A percentile compares a stretch with the other conserved stretches of the same genome.
Evolutionary conservation across 1,140 invertebrate species (phyloP).

Genomic region (Cydia pomonella): DNA sequence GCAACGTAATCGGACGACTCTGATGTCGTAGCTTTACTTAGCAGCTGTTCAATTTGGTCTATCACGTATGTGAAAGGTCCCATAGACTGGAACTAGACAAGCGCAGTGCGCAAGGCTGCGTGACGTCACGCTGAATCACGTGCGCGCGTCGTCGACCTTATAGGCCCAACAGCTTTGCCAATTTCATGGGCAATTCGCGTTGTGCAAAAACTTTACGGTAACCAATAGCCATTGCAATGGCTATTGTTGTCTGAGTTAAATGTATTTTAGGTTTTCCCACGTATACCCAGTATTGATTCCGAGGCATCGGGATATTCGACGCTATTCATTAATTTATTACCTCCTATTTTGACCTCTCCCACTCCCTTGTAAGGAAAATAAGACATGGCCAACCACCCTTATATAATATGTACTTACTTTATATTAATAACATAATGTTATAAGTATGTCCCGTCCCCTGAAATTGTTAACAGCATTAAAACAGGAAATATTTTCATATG

Average conservation of each 20-base stretch:
- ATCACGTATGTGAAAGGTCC: conserved; percentile 20
- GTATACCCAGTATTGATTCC: not conserved
- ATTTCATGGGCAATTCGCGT: conserved; percentile 28
- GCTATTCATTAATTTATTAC: too few species aligned
- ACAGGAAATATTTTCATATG: too few species aligned
- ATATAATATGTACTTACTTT: not conserved
- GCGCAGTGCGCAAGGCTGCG: conserved; percentile 29
- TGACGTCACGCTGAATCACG: conserved; percentile 31
- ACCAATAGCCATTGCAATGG: not conserved
- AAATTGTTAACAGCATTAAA: too few species aligned
- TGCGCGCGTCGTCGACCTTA: conserved; percentile 30
- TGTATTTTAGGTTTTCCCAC: not conserved
- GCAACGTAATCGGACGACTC: not conserved
- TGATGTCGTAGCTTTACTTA: not conserved
- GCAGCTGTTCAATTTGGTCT: not conserved
- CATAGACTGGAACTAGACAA: conserved; percentile 7
- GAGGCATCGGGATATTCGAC: not conserved
- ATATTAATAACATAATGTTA: not conserved
- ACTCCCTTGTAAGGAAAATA: too few species aligned
- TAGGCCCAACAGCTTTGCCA: conserved; percentile 22
- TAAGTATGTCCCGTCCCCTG: too few species aligned
- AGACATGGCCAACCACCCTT: too few species aligned
- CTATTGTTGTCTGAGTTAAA: not conserved
- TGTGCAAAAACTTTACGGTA: conserved; percentile 29
- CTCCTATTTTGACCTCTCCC: too few species aligned